Evolutionary conservation across 2,888 invertebrate genomes (phyloP), one percentile per base, ranked within the genome.

Genomic region (Tenodera sinensis): DNA sequence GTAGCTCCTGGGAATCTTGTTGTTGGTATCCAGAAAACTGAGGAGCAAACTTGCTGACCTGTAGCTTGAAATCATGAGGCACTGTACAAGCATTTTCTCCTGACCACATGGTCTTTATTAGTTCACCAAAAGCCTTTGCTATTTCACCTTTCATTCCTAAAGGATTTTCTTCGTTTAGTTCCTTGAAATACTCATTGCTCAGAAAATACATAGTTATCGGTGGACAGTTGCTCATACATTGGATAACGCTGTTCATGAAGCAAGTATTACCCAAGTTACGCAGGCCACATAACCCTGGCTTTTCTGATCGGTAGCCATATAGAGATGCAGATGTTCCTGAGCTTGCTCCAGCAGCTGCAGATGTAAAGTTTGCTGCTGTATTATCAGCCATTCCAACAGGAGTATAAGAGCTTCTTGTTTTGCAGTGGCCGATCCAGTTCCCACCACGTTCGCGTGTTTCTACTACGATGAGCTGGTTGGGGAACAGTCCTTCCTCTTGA

Each of bases 81-180:
- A 93, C 92, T 28, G 93, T 93, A 88, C 93, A 93, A 85, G 92
- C 92, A 91, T 93, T 92, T 83, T 92, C 92, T 4, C 95, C 95
- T 42, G 93, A 93, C 95, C 95, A 95, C 92, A 95, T 94, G 25
- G 92, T 92, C 87, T 93, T 93, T 83, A 95, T 92, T 25, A 95
- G 92, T 30, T 94, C 94, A 15, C 94, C 94, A 91, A 94, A 95
- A 6, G 94, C 93, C 87, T 92, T 92, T 9, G 94, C 94, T 42
- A 94, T 94, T 91, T 94, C 94, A n/a, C 94, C 95, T 86, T 93
- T 92, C 93, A 94, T 95, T n/a, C 95, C 95, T 3, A 95, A 92
- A 4, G 94, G 94, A 91, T 95, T 95, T 47, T 93, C 93, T 47
- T 92, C 92, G 92, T 95, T 95, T n/a, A 95, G 91, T 90, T 95